Evolutionary conservation across 92 coral and sea anemone species (phyloP).

Genomic region (Phenganax marumi): DNA sequence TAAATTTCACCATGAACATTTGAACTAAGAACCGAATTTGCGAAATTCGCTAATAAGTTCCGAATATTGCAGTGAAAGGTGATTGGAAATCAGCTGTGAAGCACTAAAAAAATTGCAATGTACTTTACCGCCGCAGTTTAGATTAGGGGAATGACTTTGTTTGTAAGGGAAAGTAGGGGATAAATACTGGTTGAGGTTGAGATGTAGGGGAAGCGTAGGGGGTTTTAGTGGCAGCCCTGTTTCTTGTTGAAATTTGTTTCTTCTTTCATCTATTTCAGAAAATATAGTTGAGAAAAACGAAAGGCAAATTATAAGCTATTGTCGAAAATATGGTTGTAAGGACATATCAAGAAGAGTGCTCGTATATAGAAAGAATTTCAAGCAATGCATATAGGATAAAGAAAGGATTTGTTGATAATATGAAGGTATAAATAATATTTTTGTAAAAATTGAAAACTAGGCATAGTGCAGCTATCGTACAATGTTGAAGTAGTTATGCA

Average conservation of each 20-base stretch:
- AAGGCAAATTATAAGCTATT: background rate
- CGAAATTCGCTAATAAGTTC: too few relatives aligned
- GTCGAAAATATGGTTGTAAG: constrained; percentile 56
- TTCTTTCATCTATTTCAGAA: background rate
- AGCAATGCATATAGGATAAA: constrained; percentile 70
- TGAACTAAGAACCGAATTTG: too few relatives aligned
- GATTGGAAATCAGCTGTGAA: too few relatives aligned
- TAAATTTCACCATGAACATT: too few relatives aligned
- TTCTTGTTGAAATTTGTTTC: background rate
- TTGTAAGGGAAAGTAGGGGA: too few relatives aligned
- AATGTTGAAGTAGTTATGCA: too few relatives aligned
- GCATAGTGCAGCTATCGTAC: background rate
- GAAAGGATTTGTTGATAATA: constrained; percentile 96
- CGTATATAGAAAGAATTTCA: constrained; percentile 73
- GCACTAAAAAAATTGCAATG: too few relatives aligned
- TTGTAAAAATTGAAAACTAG: background rate
- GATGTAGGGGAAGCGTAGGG: background rate
- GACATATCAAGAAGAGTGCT: constrained; percentile 83
- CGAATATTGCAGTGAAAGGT: too few relatives aligned
- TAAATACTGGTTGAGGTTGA: too few relatives aligned
- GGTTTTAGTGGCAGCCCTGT: background rate
- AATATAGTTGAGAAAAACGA: background rate
- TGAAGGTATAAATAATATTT: constrained; percentile 66
- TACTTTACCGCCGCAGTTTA: too few relatives aligned
- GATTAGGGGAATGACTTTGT: too few relatives aligned